Base-by-base conservation (phyloP, 2,888 invertebrate genomes). In the Cordilura impudica region DNA sequence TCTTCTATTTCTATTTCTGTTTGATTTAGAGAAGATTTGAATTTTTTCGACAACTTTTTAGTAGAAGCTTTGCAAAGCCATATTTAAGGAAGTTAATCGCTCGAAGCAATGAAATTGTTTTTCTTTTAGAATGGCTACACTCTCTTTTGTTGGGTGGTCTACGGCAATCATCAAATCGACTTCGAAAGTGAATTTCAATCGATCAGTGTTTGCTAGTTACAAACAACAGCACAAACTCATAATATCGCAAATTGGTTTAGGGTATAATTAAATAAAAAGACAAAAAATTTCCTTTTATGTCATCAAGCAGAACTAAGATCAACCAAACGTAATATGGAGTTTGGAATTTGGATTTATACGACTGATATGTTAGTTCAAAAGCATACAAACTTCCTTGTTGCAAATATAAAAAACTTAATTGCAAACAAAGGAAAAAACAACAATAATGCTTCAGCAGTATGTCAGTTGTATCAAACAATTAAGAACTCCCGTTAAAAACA, bases 251-350 rank as follows among this genome's bases (percentile, higher is more conserved):
- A 26, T 26, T 26, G 6, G 26, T 26, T 26, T 26, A 4, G 26
- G 6, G 26, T 26, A 6, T 26, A 26, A 6, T n/a, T 26, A 26
- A 4, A 4, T 26, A 26, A 12, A 35, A 12, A 39, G 3, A 29
- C n/a, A 39, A 39, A 39, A 39, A 75, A 65, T 39, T 47, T 69
- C 66, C 75, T 54, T 67, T 63, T 54, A 63, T 54, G 54, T 21
- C 54, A 19, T 67, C 67, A 45, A 74, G 66, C 74, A 74, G 67
- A 67, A 74, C 67, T 18, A 47, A 61, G 14, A 47, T 47, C 53
- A 53, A 65, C 43, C n/a, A 39, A 39, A 39, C n/a, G n/a, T 39
- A n/a, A 39, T n/a, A 31, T 10, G 10, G 10, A 31, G 31, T 31
- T 31, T 31, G 12, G 10, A n/a, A 31, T 39, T 39, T 39, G 35